Conservation (phyloP, 2,797 vertebrate genomes). For the Acropternis orthonyx region DNA sequence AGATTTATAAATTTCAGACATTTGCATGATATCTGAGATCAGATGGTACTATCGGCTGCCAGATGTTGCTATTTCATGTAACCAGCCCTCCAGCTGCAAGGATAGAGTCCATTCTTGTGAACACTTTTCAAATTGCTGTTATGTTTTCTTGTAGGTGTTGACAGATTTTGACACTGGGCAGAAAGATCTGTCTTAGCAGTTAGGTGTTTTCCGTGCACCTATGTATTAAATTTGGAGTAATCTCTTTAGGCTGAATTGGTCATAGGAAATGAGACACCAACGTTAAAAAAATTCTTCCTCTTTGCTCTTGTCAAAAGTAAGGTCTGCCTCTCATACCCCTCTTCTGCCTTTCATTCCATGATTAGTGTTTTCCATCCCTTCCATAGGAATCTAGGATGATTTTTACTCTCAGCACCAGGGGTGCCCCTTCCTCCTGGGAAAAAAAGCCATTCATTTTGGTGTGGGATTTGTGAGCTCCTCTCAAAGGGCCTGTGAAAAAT, state of each 20-base stretch:
- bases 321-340: background rate
- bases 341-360: background rate
- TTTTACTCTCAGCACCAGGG: background rate
- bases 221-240: background rate
- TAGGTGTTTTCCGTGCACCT: background rate
- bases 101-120: background rate
- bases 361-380: background rate
- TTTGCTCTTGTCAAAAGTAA: background rate
- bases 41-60: accelerated
- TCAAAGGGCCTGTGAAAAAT: background rate
- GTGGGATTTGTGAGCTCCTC: background rate
- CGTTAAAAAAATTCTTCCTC: background rate
- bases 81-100: background rate
- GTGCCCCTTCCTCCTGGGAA: background rate
- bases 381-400: background rate
- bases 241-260: background rate
- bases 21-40: background rate
- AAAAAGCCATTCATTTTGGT: background rate
- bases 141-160: background rate
- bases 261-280: background rate
- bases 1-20: background rate
- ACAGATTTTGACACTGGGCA: background rate
- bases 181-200: background rate
- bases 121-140: background rate
- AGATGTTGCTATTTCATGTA: background rate